phyloP scores from a whole-genome alignment of 2,888 invertebrate genomes.

The Perdita meconis region DNA sequence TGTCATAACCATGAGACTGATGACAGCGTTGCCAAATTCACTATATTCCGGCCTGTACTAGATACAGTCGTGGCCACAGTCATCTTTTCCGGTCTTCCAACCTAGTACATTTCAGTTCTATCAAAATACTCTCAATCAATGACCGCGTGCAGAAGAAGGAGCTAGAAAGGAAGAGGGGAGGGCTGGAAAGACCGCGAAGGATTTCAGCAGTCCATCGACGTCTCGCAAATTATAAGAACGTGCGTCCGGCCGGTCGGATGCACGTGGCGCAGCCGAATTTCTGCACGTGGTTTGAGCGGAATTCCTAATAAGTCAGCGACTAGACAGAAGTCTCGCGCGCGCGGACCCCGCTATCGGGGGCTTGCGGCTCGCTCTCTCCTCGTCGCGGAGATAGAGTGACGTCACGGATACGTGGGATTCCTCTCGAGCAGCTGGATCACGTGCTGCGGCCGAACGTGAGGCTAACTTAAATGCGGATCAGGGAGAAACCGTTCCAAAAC shows the following conservation, averaged over 20 bases:
- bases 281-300: slow-evolving; percentile 77
- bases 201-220: slow-evolving; percentile 69
- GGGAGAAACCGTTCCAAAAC: slow-evolving; percentile 65
- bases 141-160: no score
- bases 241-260: slow-evolving; percentile 70
- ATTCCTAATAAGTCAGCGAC: slow-evolving; percentile 80
- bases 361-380: slow-evolving; percentile 61
- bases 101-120: no score
- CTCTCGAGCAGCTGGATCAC: slow-evolving; percentile 82
- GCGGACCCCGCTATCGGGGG: slow-evolving; percentile 54
- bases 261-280: slow-evolving; percentile 78
- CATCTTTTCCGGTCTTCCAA: no score
- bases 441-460: slow-evolving; percentile 79
- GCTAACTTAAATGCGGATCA: slow-evolving; percentile 76
- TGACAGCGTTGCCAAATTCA: no score
- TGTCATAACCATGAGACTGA: no score
- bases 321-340: slow-evolving; percentile 70
- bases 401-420: slow-evolving; percentile 79
- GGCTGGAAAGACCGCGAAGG: slow-evolving; percentile 35
- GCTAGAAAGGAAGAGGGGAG: no score
- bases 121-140: no score
- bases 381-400: slow-evolving; percentile 74
- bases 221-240: slow-evolving; percentile 78
- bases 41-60: no score
- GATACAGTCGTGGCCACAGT: no score